Conservation (phyloP, 92 coral and sea anemone species). For the Epizoanthus ramosus region DNA sequence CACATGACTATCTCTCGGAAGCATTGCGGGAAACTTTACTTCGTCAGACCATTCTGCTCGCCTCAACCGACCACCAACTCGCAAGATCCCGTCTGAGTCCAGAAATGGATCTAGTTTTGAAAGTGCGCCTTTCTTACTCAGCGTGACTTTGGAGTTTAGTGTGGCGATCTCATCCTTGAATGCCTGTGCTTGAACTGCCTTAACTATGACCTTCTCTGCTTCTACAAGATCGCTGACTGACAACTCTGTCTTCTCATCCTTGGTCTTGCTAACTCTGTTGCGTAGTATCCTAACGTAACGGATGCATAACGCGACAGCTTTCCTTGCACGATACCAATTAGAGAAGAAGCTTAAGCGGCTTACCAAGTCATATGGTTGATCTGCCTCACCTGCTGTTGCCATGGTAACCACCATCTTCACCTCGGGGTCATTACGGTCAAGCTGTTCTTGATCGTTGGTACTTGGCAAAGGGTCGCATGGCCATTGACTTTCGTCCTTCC, state of each 20-base stretch:
- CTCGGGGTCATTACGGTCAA: slow-evolving; percentile 34
- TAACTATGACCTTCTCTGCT: slow-evolving; percentile 33
- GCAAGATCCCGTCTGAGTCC: slow-evolving; percentile 54
- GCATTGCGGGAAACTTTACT: slow-evolving; percentile 53
- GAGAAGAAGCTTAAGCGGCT: slow-evolving; percentile 10
- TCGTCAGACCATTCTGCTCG: slow-evolving; percentile 33
- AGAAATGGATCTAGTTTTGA: slow-evolving; percentile 65
- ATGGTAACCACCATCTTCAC: slow-evolving; percentile 19
- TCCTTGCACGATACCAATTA: slow-evolving; percentile 29
- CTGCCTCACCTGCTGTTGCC: slow-evolving; percentile 4
- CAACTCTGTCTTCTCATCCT: background rate
- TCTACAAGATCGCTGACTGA: slow-evolving; percentile 19
- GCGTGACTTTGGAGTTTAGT: background rate
- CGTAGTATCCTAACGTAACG: background rate
- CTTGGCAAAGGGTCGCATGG: background rate
- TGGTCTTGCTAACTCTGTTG: slow-evolving; percentile 15
- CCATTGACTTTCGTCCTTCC: slow-evolving; percentile 36
- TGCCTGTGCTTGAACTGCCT: slow-evolving; percentile 12
- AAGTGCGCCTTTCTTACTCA: slow-evolving; percentile 41
- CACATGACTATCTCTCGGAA: slow-evolving; percentile 48
- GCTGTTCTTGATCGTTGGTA: background rate
- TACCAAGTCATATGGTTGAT: no score
- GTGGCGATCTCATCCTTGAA: slow-evolving; percentile 13
- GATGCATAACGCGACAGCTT: slow-evolving; percentile 41
- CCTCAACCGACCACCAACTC: slow-evolving; percentile 57